Percentiles rank a stretch among this genome's conserved stretches.
Conservation (phyloP, 23 tunicate species). For the Corella eumyota region DNA sequence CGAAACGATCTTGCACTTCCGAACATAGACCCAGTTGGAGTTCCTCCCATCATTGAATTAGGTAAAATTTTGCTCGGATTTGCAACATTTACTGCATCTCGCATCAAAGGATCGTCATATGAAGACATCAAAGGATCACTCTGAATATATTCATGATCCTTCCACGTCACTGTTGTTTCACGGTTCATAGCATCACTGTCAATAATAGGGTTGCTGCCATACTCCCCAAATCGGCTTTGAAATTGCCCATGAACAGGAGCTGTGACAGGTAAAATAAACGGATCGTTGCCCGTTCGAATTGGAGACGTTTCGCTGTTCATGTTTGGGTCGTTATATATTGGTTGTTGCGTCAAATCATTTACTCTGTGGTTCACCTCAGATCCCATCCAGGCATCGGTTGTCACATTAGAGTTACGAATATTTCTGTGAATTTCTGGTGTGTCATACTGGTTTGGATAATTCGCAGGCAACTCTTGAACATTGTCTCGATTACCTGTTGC, state of each 20-base stretch:
- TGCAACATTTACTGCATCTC: slow-evolving; percentile 80
- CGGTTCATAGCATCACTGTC: slow-evolving; percentile 2
- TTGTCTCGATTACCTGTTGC: slow-evolving; percentile 47
- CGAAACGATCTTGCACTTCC: slow-evolving; percentile 42
- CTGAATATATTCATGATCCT: slow-evolving; percentile 8
- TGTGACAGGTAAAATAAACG: slow-evolving; percentile 62
- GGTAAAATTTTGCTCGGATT: slow-evolving; percentile 86
- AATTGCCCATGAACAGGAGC: slow-evolving; percentile 14
- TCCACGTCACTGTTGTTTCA: slow-evolving; percentile 50
- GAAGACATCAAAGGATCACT: slow-evolving; percentile 15
- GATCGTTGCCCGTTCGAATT: slow-evolving; percentile 49
- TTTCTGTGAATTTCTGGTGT: background rate
- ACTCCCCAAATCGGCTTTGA: slow-evolving; percentile 7
- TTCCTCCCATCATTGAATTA: slow-evolving; percentile 96
- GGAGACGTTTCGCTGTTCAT: slow-evolving; percentile 29
- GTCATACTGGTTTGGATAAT: background rate
- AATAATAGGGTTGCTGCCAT: slow-evolving; percentile 11
- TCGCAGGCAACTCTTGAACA: background rate
- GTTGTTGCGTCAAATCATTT: too few relatives aligned
- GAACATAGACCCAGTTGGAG: slow-evolving; percentile 41
- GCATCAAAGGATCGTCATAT: slow-evolving; percentile 83
- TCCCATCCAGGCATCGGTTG: slow-evolving; percentile 4
- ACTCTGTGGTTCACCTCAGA: background rate
- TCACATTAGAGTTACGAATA: background rate
- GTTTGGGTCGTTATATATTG: slow-evolving; percentile 10